Percentiles rank a stretch among this genome's conserved stretches.
phyloP scores from a whole-genome alignment of 2,888 invertebrate genomes.

The Ophion obscuratus region DNA sequence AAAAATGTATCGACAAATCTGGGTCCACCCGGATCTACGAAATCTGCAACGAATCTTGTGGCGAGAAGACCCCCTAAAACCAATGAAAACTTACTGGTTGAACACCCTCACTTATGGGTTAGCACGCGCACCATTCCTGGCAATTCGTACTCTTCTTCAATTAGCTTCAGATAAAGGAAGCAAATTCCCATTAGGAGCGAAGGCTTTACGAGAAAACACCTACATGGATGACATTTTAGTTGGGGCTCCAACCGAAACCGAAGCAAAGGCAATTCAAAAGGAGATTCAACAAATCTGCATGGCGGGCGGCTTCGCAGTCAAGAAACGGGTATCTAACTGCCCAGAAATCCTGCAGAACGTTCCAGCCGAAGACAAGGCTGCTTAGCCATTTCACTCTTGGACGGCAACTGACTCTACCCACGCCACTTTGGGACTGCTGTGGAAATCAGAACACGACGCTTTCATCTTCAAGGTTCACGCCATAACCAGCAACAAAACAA shows the following conservation, averaged over 20 bases:
- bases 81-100: not conserved
- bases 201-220: not conserved
- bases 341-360: not conserved
- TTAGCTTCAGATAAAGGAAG: not conserved
- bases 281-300: not conserved
- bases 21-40: slow-evolving; percentile 55
- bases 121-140: not conserved
- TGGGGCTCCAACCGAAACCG: not conserved
- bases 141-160: not conserved
- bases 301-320: slow-evolving; percentile 19
- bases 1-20: slow-evolving; percentile 39
- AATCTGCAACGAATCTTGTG: slow-evolving; percentile 78
- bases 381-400: slow-evolving; percentile 2
- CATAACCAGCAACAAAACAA: too few relatives aligned
- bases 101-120: slow-evolving; percentile 4
- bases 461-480: too few relatives aligned
- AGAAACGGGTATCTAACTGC: slow-evolving; percentile 28
- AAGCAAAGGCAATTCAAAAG: not conserved
- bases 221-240: not conserved
- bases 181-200: not conserved
- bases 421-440: slow-evolving; percentile 2
- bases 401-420: slow-evolving; percentile 7
- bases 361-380: not conserved
- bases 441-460: not conserved
- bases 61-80: slow-evolving; percentile 44